Evolutionary conservation across 2,888 invertebrate species (phyloP).

Genomic region (Pemphredon lugubris): DNA sequence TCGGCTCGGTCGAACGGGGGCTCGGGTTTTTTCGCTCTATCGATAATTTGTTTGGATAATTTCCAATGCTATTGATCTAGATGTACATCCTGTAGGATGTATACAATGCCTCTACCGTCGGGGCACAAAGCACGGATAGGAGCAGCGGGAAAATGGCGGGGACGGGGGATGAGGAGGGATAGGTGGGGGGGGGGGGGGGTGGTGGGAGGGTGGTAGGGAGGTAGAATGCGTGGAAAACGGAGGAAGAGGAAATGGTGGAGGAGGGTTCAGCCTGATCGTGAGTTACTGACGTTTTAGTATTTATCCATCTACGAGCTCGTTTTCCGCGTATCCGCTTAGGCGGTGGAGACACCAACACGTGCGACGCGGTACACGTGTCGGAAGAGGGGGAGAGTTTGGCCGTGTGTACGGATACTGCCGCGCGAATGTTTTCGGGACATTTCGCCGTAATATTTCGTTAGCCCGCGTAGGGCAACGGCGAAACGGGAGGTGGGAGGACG

Average conservation of each 20-base stretch:
- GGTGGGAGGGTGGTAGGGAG: conserved; percentile 10
- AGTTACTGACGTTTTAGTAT: conserved; percentile 79
- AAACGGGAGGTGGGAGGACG: conserved; percentile 37
- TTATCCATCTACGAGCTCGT: conserved; percentile 76
- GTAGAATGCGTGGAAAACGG: conserved; percentile 42
- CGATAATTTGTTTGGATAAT: conserved; percentile 82
- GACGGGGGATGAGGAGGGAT: conserved; percentile 21
- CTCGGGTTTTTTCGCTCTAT: conserved; percentile 72
- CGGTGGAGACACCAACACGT: conserved; percentile 47
- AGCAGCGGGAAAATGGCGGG: conserved; percentile 20
- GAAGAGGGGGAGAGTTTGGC: neutral
- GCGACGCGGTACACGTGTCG: neutral
- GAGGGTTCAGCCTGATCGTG: conserved; percentile 73
- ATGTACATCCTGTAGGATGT: conserved; percentile 79
- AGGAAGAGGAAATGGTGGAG: conserved; percentile 58
- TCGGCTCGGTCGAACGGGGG: conserved; percentile 55
- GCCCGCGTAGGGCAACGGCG: conserved; percentile 47
- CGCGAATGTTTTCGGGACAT: conserved; percentile 44
- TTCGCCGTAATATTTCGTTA: conserved; percentile 65
- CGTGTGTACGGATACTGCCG: conserved; percentile 36
- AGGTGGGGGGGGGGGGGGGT: neutral
- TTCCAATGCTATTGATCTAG: conserved; percentile 81
- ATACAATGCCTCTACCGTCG: conserved; percentile 75
- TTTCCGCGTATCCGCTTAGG: conserved; percentile 71
- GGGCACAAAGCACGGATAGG: conserved; percentile 63